Conservation (phyloP, 2,888 invertebrate genomes). For the Carcina quercana region DNA sequence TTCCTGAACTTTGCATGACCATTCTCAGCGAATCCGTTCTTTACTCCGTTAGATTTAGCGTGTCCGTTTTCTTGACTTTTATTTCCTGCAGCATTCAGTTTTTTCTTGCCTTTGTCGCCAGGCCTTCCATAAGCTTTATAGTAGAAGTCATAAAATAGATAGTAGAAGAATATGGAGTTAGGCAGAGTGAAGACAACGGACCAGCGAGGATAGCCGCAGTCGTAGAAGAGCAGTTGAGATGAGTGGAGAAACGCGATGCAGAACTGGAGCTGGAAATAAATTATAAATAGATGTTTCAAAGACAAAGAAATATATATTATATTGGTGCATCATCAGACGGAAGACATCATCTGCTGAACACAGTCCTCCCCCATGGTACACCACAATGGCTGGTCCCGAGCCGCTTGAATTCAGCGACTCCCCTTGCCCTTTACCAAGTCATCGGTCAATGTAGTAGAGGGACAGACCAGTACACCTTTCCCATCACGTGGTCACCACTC, state of each 20-base stretch:
- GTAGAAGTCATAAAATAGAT: conserved; percentile 94
- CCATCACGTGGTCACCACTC: too few species aligned
- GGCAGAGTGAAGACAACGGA: conserved; percentile 88
- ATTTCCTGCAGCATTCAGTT: conserved; percentile 9
- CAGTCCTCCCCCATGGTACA: too few species aligned
- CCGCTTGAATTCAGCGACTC: too few species aligned
- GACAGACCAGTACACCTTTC: too few species aligned
- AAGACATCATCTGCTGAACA: too few species aligned
- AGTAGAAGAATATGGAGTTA: conserved; percentile 94
- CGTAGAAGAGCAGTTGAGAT: conserved; percentile 87
- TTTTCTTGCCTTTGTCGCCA: conserved; percentile 35
- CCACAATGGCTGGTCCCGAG: too few species aligned
- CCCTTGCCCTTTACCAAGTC: too few species aligned
- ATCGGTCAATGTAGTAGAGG: too few species aligned
- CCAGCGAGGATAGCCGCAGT: conserved; percentile 92
- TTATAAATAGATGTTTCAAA: too few species aligned
- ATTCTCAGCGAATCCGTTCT: too few species aligned
- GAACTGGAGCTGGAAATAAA: conserved; percentile 93
- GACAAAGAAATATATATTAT: too few species aligned
- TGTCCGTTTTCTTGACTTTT: conserved; percentile 29
- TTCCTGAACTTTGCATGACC: conserved; percentile 18
- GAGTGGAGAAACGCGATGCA: conserved; percentile 91
- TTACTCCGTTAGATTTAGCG: conserved; percentile 25
- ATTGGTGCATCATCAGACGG: too few species aligned
- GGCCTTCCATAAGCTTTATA: conserved; percentile 80